Evolutionary conservation across 2,888 invertebrate species (phyloP).

Genomic region (Myathropa florea): DNA sequence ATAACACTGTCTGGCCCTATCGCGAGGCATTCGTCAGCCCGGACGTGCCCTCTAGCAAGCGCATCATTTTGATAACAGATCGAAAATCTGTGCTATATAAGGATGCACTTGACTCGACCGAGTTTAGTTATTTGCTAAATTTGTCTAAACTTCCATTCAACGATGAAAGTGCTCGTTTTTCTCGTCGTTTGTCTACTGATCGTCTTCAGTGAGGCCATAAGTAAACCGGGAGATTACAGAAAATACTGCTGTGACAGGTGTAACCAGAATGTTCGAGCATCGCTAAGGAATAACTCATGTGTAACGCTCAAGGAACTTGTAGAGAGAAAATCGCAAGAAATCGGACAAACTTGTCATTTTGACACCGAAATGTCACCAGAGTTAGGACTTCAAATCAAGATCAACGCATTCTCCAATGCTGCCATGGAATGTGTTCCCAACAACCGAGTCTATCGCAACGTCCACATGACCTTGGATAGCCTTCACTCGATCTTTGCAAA

Average conservation of each 20-base stretch:
- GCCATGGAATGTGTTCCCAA: neutral
- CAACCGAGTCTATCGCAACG: neutral
- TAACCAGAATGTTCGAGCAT: neutral
- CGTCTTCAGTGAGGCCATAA: neutral
- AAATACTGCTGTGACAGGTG: neutral
- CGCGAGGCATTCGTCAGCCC: too few relatives aligned
- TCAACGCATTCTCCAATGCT: neutral
- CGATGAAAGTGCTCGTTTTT: neutral
- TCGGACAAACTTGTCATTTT: neutral
- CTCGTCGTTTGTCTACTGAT: neutral
- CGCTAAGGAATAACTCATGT: neutral
- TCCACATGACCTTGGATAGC: neutral
- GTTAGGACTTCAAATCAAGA: neutral
- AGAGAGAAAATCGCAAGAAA: neutral
- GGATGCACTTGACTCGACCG: neutral
- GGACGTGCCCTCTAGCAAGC: too few relatives aligned
- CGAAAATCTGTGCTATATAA: neutral
- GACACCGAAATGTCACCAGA: neutral
- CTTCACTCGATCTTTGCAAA: neutral
- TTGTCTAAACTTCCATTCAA: neutral
- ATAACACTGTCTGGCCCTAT: too few relatives aligned
- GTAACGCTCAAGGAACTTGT: neutral
- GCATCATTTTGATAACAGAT: neutral
- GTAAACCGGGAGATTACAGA: neutral
- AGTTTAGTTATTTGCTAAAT: neutral